Evolutionary conservation across 2,113 vertebrate genomes (phyloP), one percentile per base, ranked within the genome.

Genomic region (Leuciscus idus): DNA sequence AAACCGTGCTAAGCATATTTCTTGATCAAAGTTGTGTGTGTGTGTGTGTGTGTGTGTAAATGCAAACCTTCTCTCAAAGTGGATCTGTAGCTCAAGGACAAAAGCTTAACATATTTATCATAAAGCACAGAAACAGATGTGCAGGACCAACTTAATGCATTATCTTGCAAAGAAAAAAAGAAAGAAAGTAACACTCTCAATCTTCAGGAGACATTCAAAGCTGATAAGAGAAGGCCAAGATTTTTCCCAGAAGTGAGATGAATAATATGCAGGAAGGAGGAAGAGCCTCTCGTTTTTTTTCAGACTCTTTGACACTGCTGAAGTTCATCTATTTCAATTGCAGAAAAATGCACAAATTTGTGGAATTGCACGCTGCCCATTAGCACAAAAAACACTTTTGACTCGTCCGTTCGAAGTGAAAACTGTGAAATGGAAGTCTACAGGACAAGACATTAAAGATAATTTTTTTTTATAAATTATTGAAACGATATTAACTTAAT

Each of bases 61-160:
- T 26, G 59, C 39, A 21, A 48, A 84, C n/a, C 26, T 11, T 79
- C 36, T 59, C 17, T 30, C 28, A 15, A 50, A 28, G 30, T 52
- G 85, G 55, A 55, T 79, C 57, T 83, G 57, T 17, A 80, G 66
- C 81, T 84, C 26, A 59, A 72, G 77, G 77, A 86, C 36, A 12
- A 76, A 39, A 84, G 83, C 59, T 86, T 36, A 30, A 74, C 46
- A 61, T 81, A 62, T 86, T 89, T 76, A 68, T 76, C 76, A 75
- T 61, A 33, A 84, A 50, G 48, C n/a, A 72, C 57, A 73, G 85
- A 50, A 59, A 68, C 81, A 88, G 84, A 86, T 84, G 87, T 88
- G 81, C 26, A 59, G 59, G 50, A 76, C 1, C 8, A 28, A 61
- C 19, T 3, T 33, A 62, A 80, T 75, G 50, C 43, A 30, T 79